Evolutionary conservation across 2,888 invertebrate species (phyloP), one percentile per base, ranked within the genome.

Genomic region (Hoplodrina ambigua): DNA sequence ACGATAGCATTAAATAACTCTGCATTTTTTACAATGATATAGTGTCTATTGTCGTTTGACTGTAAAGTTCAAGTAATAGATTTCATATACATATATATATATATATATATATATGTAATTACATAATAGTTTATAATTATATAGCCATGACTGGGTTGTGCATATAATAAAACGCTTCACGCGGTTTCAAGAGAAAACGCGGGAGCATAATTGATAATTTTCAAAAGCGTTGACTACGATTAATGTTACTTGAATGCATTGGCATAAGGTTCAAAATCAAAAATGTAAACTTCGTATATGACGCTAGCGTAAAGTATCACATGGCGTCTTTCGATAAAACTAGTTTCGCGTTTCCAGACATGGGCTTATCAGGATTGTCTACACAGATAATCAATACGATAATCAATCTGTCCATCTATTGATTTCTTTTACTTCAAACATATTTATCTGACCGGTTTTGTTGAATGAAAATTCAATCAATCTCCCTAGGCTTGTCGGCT

Each of bases 241-340:
- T 44, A 52, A 17, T 33, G 30, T n/a, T 15, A 30, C 11, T n/a
- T 41, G 15, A 30, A 25, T 2, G 10, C 19, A 13, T 1, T 11
- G 19, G 5, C 17, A 64, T 64, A 46, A 63, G 67, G 33, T 46
- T 67, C 20, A 53, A 54, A 67, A 63, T 25, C 25, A 25, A 25
- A 25, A 25, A 25, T 25, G 25, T 25, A 25, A 25, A 25, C 25
- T 25, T n/a, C n/a, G n/a, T n/a, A n/a, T n/a, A n/a, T n/a, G n/a
- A n/a, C n/a, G n/a, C n/a, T n/a, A n/a, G n/a, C n/a, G n/a, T 63
- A 19, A 6, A 33, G 5, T 8, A 8, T 10, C 41, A 33, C 33
- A 44, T 20, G 30, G 3, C 6, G 20, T 20, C 1, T 64, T 19
- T 57, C 37, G 17, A 46, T 17, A 17, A 41, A 41, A 41, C 11